Conservation (phyloP, 2,888 invertebrate genomes). For the Torymus tubicola region DNA sequence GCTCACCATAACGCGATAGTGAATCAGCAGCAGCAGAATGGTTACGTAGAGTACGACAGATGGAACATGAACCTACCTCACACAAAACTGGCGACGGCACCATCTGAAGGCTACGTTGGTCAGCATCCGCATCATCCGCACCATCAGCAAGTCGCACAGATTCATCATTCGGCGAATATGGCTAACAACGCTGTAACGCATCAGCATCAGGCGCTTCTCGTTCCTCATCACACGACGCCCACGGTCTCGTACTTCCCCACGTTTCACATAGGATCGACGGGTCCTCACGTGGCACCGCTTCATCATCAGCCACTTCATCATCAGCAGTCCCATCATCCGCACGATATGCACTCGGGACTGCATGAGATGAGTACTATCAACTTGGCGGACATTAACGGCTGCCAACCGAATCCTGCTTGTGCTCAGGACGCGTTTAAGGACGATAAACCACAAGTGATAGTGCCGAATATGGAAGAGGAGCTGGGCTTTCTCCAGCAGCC, state of each 20-base stretch:
- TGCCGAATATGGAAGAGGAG: slow-evolving; percentile 93
- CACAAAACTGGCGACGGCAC: slow-evolving; percentile 61
- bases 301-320: slow-evolving; percentile 19
- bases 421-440: slow-evolving; percentile 75
- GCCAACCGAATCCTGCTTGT: slow-evolving; percentile 52
- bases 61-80: slow-evolving; percentile 84
- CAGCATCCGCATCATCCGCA: slow-evolving; percentile 57
- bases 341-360: slow-evolving; percentile 82
- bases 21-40: slow-evolving; percentile 79
- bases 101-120: background rate
- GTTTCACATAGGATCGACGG: slow-evolving; percentile 80
- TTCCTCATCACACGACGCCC: slow-evolving; percentile 82
- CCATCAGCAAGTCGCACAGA: slow-evolving; percentile 41
- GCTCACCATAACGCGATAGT: slow-evolving; percentile 81
- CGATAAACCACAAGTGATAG: slow-evolving; percentile 86
- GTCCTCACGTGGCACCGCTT: slow-evolving; percentile 22
- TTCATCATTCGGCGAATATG: slow-evolving; percentile 21
- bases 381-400: slow-evolving; percentile 27
- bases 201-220: slow-evolving; percentile 83
- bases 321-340: slow-evolving; percentile 79
- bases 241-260: slow-evolving; percentile 87
- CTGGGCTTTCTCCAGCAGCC: slow-evolving; percentile 83
- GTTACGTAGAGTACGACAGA: slow-evolving; percentile 88
- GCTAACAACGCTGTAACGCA: slow-evolving; percentile 67
- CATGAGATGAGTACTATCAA: slow-evolving; percentile 80